Evolutionary conservation across 35 echinoderm and acorn worm species (phyloP).

Genomic region (Apostichopus parvimensis): DNA sequence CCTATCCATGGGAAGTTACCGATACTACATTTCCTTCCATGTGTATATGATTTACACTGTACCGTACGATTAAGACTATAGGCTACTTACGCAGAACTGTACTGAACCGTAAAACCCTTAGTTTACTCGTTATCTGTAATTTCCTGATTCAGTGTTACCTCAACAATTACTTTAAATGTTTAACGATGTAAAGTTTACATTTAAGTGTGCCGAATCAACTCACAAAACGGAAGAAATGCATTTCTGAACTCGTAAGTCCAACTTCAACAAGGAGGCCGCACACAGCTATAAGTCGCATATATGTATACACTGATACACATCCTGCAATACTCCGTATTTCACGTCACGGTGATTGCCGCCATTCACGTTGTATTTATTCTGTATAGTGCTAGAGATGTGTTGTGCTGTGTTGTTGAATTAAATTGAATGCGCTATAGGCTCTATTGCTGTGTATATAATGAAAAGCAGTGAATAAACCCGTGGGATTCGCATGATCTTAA

Average conservation of each 20-base stretch:
- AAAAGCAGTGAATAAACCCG: not conserved
- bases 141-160: too few species aligned
- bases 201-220: not conserved
- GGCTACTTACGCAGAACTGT: too few species aligned
- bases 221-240: not conserved
- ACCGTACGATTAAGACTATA: too few species aligned
- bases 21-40: too few species aligned
- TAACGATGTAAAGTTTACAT: too few species aligned
- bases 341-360: not conserved
- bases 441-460: not conserved
- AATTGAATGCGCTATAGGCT: not conserved
- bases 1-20: too few species aligned
- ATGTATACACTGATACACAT: not conserved
- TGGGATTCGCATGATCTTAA: not conserved
- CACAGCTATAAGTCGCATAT: too few species aligned
- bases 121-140: too few species aligned
- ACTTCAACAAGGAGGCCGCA: too few species aligned
- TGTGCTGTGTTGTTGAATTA: not conserved
- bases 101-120: too few species aligned
- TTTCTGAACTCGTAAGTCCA: not conserved
- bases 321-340: not conserved
- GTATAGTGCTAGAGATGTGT: not conserved
- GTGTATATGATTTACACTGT: too few species aligned
- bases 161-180: too few species aligned
- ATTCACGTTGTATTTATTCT: not conserved